Evolutionary conservation across 2,888 invertebrate species (phyloP), one percentile per base, ranked within the genome.

Genomic region (Alentia gelatinosa): DNA sequence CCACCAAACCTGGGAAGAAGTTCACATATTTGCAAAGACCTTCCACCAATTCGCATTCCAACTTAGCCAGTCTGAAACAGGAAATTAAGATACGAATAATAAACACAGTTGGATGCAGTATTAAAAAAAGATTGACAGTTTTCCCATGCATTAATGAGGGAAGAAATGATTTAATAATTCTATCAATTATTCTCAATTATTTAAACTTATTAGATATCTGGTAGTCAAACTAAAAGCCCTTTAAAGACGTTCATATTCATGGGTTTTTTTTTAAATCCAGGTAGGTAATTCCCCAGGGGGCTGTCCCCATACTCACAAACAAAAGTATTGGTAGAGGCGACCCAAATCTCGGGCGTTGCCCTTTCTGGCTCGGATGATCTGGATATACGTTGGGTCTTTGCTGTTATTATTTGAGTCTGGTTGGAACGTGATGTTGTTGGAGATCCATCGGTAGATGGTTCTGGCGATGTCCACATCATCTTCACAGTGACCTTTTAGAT

Each of bases 381-480:
- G 26, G n/a, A 47, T 26, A 26, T 42, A 19, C 0, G 50, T n/a
- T 1, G 42, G 47, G 15, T 86, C 33, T 7, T 5, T 42, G 15
- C 74, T 33, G 42, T 0, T 42, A 47, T 9, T n/a, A 3, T 23
- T n/a, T 9, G 47, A 19, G 7, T 47, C 50, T 12, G 42, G 86
- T 0, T 12, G 86, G 19, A 33, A 47, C 1, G 47, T 5, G n/a
- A 86, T 50, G 86, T 42, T 42, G 30, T 86, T 5, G 33, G 47
- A 30, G 15, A 86, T 30, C 86, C 86, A 86, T 15, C 47, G 42
- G 47, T 47, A 86, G 33, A 86, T 12, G 42, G 47, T 47, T 30
- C 86, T 26, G 7, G 86, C 86, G 9, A 86, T 47, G 1, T 86
- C 86, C 86, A 86, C 86, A 3, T 86, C 86, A 42, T 86, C 86